phyloP scores from a whole-genome alignment of 2,113 vertebrate genomes.

The Melozone crissalis region DNA sequence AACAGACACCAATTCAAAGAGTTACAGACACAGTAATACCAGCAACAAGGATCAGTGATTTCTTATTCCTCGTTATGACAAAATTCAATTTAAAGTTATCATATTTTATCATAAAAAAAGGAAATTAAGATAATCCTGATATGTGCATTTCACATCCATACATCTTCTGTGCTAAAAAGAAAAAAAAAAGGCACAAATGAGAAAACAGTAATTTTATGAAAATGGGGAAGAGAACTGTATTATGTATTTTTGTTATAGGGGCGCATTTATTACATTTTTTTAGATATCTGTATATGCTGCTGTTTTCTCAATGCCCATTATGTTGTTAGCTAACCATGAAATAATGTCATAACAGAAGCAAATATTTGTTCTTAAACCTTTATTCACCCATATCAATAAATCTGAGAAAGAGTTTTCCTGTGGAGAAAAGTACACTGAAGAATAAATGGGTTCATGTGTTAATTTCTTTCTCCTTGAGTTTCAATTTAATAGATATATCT shows the following conservation, averaged over 20 bases:
- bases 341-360: neutral
- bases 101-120: neutral
- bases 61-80: neutral
- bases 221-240: neutral
- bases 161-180: neutral
- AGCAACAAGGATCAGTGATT: neutral
- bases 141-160: neutral
- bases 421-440: neutral
- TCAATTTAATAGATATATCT: slow-evolving; percentile 6
- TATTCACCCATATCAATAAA: slow-evolving; percentile 7
- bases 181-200: neutral
- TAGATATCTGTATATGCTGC: neutral
- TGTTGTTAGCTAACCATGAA: slow-evolving; percentile 10
- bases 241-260: neutral
- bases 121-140: neutral
- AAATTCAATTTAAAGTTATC: neutral
- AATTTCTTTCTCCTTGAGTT: neutral
- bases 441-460: neutral
- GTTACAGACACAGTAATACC: neutral
- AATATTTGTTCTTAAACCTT: neutral
- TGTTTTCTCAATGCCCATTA: neutral
- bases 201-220: neutral
- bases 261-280: neutral
- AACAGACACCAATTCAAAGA: neutral
- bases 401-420: neutral